Base-by-base conservation (phyloP, 1,140 invertebrate genomes). In the Hypsibius dujardini region DNA sequence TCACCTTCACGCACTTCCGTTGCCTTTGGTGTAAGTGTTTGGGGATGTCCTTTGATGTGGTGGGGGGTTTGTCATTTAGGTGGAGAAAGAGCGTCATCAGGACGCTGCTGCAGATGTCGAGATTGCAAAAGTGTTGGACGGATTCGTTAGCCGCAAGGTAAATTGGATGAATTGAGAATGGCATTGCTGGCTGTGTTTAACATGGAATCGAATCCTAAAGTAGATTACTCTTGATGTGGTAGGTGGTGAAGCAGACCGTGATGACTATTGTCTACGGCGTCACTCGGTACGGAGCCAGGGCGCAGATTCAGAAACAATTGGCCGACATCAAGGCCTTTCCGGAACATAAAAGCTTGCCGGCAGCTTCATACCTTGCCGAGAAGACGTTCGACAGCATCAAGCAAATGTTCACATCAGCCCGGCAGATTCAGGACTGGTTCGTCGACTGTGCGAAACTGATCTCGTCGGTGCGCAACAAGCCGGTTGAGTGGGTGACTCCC, bases 181-280 rank as follows among this genome's bases (percentile, higher is more conserved):
- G n/a, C n/a, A n/a, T n/a, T n/a, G n/a, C n/a, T n/a, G n/a, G n/a
- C n/a, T n/a, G n/a, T n/a, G n/a, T n/a, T n/a, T n/a, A n/a, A n/a
- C n/a, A n/a, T n/a, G n/a, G n/a, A n/a, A n/a, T n/a, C n/a, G n/a
- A n/a, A n/a, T n/a, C n/a, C n/a, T n/a, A 62, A 62, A 73, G 72
- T 47, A 2, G 47, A 3, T 46, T 12, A 71, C 40, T 15, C 28
- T 47, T 71, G 50, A 72, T 76, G 70, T 46, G 74, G 7, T 75
- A 84, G 81, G 80, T 84, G 0, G 93, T 99, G 74, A 99, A 99
- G 79, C 95, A 98, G 81, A 97, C 96, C 0, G 90, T 99, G 0
- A 99, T 99, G 96, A 99, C 96, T 0, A 97, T 93, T 0, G 96
- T 99, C 1, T 99, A 99, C 77, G 96, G 96, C 2, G 96, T 99